Evolutionary conservation across 2,797 vertebrate genomes (phyloP).

Genomic region (Arnoldichthys spilopterus): DNA sequence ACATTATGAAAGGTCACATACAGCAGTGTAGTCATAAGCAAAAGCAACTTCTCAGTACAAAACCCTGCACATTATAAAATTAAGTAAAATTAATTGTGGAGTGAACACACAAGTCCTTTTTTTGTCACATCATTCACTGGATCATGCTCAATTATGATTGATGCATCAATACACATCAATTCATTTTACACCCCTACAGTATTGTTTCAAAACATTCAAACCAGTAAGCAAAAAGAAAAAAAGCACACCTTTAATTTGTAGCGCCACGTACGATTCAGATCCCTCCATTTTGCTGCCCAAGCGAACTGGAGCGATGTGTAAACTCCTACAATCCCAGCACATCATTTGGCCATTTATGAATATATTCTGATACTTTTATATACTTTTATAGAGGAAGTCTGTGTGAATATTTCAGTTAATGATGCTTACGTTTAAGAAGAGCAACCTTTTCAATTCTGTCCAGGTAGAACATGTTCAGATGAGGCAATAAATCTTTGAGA

Average conservation of each 20-base stretch:
- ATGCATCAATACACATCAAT: too few relatives aligned
- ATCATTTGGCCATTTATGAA: background rate
- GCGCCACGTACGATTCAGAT: conserved; percentile 81
- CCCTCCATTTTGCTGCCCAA: conserved; percentile 84
- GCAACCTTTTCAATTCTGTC: conserved; percentile 84
- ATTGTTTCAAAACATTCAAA: background rate
- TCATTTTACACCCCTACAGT: too few relatives aligned
- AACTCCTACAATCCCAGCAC: conserved; percentile 74
- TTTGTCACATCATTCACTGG: too few relatives aligned
- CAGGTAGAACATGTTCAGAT: conserved; percentile 86
- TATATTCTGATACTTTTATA: background rate
- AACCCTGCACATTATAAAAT: too few relatives aligned
- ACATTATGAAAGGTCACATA: too few relatives aligned
- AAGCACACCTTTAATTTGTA: conserved; percentile 73
- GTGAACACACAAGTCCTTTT: too few relatives aligned
- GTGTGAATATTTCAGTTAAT: background rate
- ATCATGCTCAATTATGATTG: too few relatives aligned
- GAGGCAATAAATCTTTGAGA: conserved; percentile 84
- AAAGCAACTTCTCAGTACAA: too few relatives aligned
- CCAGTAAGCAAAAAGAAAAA: background rate
- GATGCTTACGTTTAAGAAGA: conserved; percentile 82
- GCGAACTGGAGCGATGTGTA: conserved; percentile 76
- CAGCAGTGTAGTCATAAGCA: too few relatives aligned
- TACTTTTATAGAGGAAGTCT: background rate
- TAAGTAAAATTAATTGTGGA: too few relatives aligned